Evolutionary conservation across 35 echinoderm and acorn worm genomes (phyloP).

Genomic region (Lytechinus pictus): DNA sequence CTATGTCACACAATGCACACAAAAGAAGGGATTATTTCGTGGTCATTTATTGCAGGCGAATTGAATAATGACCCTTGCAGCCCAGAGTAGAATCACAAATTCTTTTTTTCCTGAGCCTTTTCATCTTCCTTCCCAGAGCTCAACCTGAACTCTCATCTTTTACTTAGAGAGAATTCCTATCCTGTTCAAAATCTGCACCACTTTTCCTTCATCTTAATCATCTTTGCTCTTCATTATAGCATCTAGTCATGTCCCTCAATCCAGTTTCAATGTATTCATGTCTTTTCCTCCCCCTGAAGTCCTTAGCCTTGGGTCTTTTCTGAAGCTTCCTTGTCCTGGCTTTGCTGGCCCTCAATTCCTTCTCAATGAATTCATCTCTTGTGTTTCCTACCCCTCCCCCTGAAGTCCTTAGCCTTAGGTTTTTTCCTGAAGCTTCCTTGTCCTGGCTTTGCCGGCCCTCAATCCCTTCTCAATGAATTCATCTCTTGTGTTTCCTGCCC

Average conservation of each 20-base stretch:
- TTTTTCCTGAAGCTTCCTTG: slow-evolving; percentile 66
- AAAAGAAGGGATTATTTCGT: no score
- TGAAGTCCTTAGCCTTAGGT: no score
- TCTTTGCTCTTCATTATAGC: background rate
- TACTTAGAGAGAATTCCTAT: no score
- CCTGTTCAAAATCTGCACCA: no score
- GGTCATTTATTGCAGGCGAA: background rate
- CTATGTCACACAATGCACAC: no score
- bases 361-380: background rate
- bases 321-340: no score
- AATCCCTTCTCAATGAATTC: background rate
- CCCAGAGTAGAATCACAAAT: background rate
- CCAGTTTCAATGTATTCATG: background rate
- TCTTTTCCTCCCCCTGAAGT: background rate
- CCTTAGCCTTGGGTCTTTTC: no score
- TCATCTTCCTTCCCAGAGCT: background rate
- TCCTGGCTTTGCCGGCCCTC: background rate
- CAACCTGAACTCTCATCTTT: no score
- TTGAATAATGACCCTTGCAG: background rate
- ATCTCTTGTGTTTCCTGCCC: slow-evolving; percentile 25
- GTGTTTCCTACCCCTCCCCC: background rate
- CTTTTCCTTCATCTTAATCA: background rate
- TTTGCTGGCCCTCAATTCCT: no score
- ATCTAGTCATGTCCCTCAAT: background rate
- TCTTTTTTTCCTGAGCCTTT: background rate